Percentiles rank a stretch among this genome's conserved stretches.
phyloP scores from a whole-genome alignment of 2,888 invertebrate genomes.

The Omphaloscelis lunosa region DNA sequence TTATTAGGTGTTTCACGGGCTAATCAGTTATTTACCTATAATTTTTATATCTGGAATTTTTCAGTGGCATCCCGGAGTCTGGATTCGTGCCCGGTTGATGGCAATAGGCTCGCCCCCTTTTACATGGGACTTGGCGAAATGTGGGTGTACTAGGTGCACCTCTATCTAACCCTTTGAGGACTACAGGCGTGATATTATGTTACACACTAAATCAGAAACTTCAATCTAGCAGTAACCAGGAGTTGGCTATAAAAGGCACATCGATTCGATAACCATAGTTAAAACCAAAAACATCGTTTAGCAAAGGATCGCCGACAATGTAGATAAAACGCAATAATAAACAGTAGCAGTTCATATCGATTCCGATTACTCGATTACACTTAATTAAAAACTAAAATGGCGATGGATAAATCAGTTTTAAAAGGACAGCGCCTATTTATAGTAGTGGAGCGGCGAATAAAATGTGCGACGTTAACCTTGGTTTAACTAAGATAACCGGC shows the following conservation, averaged over 20 bases:
- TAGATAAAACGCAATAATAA: slow-evolving; percentile 22
- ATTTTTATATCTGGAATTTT: too few species aligned
- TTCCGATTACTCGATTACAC: slow-evolving; percentile 57
- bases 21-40: not conserved
- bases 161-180: too few species aligned
- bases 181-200: too few species aligned
- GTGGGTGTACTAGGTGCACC: too few species aligned
- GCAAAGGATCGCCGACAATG: slow-evolving; percentile 13
- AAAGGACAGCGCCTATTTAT: slow-evolving; percentile 61
- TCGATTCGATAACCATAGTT: not conserved
- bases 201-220: not conserved
- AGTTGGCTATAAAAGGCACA: not conserved
- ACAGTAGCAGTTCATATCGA: slow-evolving; percentile 39
- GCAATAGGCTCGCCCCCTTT: too few species aligned
- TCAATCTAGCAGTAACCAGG: not conserved
- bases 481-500: slow-evolving; percentile 50
- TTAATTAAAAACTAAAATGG: slow-evolving; percentile 59
- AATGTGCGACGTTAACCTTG: slow-evolving; percentile 54
- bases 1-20: not conserved
- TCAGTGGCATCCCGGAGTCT: too few species aligned
- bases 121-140: too few species aligned
- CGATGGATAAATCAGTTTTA: slow-evolving; percentile 58
- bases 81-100: too few species aligned
- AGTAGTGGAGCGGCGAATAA: slow-evolving; percentile 35
- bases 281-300: slow-evolving; percentile 5